Evolutionary conservation across 2,797 vertebrate species (phyloP).

Genomic region (Buphagus erythrorhynchus): DNA sequence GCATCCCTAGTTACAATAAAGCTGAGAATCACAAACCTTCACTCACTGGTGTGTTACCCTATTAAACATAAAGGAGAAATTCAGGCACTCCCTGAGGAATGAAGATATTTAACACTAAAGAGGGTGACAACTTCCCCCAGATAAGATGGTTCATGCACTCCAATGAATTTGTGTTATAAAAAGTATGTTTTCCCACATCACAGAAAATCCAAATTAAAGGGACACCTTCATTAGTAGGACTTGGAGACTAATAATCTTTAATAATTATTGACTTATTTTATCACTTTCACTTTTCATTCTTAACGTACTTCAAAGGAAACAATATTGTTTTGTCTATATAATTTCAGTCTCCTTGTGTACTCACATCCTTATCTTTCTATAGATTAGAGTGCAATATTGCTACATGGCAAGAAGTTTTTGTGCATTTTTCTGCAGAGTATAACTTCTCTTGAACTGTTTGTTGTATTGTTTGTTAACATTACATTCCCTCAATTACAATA

Average conservation of each 20-base stretch:
- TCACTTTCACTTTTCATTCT: not conserved
- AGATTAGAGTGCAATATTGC: not conserved
- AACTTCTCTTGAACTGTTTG: not conserved
- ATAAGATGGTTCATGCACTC: not conserved
- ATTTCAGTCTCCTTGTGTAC: not conserved
- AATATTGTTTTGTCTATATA: not conserved
- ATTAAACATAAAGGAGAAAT: not conserved
- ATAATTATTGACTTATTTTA: not conserved
- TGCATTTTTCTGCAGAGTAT: not conserved
- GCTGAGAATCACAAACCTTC: not conserved
- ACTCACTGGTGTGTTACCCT: fast-evolving
- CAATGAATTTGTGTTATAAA: not conserved
- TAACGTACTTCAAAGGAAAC: not conserved
- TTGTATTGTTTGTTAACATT: not conserved
- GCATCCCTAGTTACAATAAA: not conserved
- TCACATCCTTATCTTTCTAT: not conserved
- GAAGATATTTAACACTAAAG: not conserved
- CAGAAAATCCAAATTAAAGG: not conserved
- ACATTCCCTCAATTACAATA: not conserved
- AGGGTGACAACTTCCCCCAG: fast-evolving
- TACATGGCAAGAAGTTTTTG: fast-evolving
- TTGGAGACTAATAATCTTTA: not conserved
- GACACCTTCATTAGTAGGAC: not conserved
- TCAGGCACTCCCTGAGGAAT: not conserved
- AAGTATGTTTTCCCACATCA: not conserved